These are phyloP conservation scores for Drosophila parabipectinata DNA, from an alignment of 1,140 invertebrate genomes.

Conservation along the genomic window DNA sequence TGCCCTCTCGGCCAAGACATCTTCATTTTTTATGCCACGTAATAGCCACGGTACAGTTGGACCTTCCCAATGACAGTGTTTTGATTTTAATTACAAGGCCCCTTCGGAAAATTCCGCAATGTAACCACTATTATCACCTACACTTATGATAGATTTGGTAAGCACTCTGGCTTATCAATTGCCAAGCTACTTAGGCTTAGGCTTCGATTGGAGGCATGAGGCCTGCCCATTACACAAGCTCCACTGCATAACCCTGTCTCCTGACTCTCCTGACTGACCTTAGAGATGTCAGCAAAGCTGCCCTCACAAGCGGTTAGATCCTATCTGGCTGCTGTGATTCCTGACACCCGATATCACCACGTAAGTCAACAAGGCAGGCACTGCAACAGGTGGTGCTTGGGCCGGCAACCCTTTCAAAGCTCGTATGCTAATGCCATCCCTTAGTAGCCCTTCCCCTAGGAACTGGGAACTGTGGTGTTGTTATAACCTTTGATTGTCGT, in stretches of 20 bases:
- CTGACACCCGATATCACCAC: slow-evolving; percentile 34
- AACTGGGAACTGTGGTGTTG: slow-evolving; percentile 3
- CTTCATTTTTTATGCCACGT: slow-evolving; percentile 33
- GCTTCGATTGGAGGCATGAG: neutral
- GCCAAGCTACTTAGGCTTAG: neutral
- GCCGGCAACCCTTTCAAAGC: slow-evolving; percentile 29
- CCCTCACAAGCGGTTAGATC: slow-evolving; percentile 8
- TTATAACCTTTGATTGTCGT: slow-evolving; percentile 35
- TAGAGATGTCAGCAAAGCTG: slow-evolving; percentile 23
- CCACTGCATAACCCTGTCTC: neutral
- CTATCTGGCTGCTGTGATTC: slow-evolving; percentile 37
- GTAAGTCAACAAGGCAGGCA: slow-evolving; percentile 22
- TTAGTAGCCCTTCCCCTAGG: slow-evolving; percentile 1
- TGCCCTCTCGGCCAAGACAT: slow-evolving; percentile 41
- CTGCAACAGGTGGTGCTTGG: slow-evolving; percentile 25
- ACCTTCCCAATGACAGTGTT: no score
- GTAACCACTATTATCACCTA: neutral
- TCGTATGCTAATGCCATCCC: slow-evolving; percentile 25
- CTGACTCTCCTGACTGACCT: neutral
- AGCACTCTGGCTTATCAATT: slow-evolving; percentile 1
- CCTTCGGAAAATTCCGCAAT: neutral
- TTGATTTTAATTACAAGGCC: neutral
- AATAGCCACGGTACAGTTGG: slow-evolving; percentile 1
- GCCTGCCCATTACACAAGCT: neutral
- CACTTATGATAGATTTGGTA: neutral